Evolutionary conservation across 2,797 vertebrate species (phyloP), one percentile per base, ranked within the genome.

Genomic region (Sebastes hubbsi): DNA sequence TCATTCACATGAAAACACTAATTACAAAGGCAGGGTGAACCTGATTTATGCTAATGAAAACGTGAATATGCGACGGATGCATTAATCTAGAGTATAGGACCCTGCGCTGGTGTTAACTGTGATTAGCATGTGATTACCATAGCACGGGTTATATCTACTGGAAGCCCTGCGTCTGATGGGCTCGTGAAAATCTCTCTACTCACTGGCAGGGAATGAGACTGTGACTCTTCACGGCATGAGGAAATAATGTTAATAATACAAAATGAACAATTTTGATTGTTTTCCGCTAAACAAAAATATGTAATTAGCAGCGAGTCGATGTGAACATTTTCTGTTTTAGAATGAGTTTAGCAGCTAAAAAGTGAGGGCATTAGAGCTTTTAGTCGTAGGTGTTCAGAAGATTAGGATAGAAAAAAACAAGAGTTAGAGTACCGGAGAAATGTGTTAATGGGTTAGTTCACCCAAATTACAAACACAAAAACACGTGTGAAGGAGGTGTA

Each of bases 51-150:
- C 92, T 95, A 95, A 95, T 95, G 79, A 80, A 65, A 94, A 95
- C 94, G 93, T 95, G 94, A 95, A 95, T 94, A 93, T 94, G 92
- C 90, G 91, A 90, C 89, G 90, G 92, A 90, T 91, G 92, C 91
- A 94, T 95, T 95, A 90, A 95, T 95, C 94, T 95, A 92, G 92
- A 94, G 91, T 93, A 95, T 95, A 93, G 93, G 92, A 94, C 93
- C 94, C 92, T 89, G 91, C 46, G 86, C 91, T 88, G 93, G 94
- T 94, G 94, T 94, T 95, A 95, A 93, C 91, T 93, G 93, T 93
- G 93, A 95, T 95, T 95, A 95, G 91, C 94, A 95, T 95, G 93
- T 90, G 89, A 95, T 95, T 95, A 95, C 87, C 94, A 94, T 95
- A 93, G 93, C 91, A 87, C 81, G 93, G 92, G 87, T 91, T 89